Percentiles rank a stretch among this genome's conserved stretches.
phyloP scores from a whole-genome alignment of 2,797 vertebrate genomes.

The Antrozous pallidus region DNA sequence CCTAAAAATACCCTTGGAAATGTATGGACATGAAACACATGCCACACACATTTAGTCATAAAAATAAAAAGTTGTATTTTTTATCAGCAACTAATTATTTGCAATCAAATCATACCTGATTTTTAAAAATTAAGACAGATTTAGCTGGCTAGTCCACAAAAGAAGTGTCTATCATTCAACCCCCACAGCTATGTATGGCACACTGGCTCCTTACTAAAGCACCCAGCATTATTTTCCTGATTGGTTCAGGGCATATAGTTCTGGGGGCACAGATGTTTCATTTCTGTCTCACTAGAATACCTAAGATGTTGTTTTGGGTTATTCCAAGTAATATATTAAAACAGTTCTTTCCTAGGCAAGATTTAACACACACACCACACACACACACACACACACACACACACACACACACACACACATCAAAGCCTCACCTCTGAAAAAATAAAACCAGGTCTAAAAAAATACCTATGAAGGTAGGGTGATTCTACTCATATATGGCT shows the following conservation, averaged over 20 bases:
- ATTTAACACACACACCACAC: background rate
- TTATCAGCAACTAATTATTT: conserved; percentile 36
- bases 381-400: too few relatives aligned
- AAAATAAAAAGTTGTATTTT: conserved; percentile 30
- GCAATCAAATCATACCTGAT: conserved; percentile 26
- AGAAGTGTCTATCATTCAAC: conserved; percentile 9
- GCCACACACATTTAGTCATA: background rate
- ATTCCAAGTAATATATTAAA: background rate
- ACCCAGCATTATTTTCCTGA: background rate
- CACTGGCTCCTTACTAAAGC: background rate
- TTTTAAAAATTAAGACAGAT: background rate
- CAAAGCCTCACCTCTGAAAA: background rate
- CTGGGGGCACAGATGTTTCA: background rate
- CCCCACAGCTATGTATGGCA: background rate
- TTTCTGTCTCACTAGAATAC: background rate
- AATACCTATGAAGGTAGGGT: background rate
- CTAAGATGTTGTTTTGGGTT: background rate
- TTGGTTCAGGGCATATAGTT: background rate
- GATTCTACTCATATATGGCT: background rate
- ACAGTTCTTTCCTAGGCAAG: background rate
- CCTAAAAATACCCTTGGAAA: conserved; percentile 45
- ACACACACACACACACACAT: background rate
- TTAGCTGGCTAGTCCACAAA: background rate
- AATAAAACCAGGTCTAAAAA: background rate
- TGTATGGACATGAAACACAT: conserved; percentile 1